Base-by-base conservation (phyloP, 1,140 invertebrate species). In the Trypoxylus dichotomus region DNA sequence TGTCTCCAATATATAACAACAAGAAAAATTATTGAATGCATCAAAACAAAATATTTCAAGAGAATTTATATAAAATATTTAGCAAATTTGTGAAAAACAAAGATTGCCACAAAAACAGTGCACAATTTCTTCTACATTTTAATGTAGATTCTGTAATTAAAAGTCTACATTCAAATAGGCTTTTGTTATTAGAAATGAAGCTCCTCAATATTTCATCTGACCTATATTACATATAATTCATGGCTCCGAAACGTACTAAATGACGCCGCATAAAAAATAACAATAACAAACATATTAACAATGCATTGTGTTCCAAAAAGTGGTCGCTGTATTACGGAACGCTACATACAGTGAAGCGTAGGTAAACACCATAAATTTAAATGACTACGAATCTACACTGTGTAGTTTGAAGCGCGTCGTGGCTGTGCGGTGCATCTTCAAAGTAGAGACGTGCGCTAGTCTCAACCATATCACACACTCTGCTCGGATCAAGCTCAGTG, bases 281-380 rank as follows among this genome's bases (percentile, higher is more conserved):
- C 19, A 63, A 63, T 27, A 63, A 63, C 60, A 63, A 63, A 63
- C n/a, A 27, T 63, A 63, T 63, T 63, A 63, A 63, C 60, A 63
- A 63, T 27, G 60, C 60, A 63, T 63, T 63, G 60, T 63, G 60
- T 63, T 63, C 25, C 60, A 63, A 63, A 63, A 63, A 63, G 60
- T 63, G 60, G 60, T 19, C 60, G 60, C 21, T 13, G 60, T 63
- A 25, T 63, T 27, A 63, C 21, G 60, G 21, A 27, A 24, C 60
- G 60, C 25, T 1, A 63, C 60, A 63, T 10, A 47, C 43, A 63
- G 60, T 3, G 60, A 63, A 63, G 60, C 60, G 60, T 63, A 63
- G 60, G 60, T 63, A 63, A 63, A 63, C 60, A 63, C 60, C 60
- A 63, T 63, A 63, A 63, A 63, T 63, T 63, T 63, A 63, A 63